Conservation (phyloP, 2,888 invertebrate species). For the Diaperis boleti region DNA sequence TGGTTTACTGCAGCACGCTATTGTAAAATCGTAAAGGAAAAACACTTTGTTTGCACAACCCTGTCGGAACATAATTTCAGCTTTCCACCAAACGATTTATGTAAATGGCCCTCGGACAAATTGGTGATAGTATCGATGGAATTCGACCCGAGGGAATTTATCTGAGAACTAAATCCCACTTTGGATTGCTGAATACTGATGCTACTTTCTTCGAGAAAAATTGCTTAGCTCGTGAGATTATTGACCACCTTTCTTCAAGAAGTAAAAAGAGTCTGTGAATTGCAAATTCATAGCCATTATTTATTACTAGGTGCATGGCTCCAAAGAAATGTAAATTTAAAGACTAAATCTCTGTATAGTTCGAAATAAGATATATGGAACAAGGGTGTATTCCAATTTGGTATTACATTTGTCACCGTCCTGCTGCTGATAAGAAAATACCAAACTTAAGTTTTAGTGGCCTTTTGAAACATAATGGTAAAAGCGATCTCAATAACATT, state of each 20-base stretch:
- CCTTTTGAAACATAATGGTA: no score
- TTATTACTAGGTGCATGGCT: no score
- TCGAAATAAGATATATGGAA: conserved; percentile 33
- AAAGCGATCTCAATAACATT: no score
- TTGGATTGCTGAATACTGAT: conserved; percentile 49
- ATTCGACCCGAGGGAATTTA: conserved; percentile 50
- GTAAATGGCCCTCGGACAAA: conserved; percentile 56
- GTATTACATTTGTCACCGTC: conserved; percentile 35
- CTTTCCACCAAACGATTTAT: conserved; percentile 49
- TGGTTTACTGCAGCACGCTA: conserved; percentile 13
- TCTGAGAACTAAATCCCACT: conserved; percentile 53
- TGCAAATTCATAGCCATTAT: no score
- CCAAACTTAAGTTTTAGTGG: no score
- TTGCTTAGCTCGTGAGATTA: conserved; percentile 22
- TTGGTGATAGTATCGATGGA: conserved; percentile 55
- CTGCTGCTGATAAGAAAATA: no score
- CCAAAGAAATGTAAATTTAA: conserved; percentile 29
- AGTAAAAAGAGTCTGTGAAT: no score
- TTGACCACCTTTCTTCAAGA: conserved; percentile 29
- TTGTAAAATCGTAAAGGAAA: conserved; percentile 28
- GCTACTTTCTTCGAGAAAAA: conserved; percentile 26
- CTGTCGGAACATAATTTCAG: conserved; percentile 46
- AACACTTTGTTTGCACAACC: conserved; percentile 32
- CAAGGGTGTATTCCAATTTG: conserved; percentile 38
- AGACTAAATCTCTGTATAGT: conserved; percentile 7